phyloP scores from a whole-genome alignment of 2,113 vertebrate genomes.

The Alligator mississippiensis region DNA sequence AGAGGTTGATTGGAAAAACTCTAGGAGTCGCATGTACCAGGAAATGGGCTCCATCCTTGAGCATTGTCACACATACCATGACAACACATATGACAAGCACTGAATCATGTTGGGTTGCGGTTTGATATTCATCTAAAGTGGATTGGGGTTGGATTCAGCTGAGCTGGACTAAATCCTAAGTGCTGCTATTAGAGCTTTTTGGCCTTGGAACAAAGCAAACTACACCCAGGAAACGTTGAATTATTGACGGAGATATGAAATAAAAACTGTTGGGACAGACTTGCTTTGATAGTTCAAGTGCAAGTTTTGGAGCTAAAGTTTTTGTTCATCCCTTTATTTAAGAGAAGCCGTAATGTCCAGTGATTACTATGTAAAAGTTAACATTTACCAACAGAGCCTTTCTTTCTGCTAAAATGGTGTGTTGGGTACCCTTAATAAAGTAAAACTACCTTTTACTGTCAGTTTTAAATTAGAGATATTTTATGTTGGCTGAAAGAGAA shows the following conservation, averaged over 20 bases:
- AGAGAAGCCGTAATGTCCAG: background rate
- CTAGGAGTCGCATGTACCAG: background rate
- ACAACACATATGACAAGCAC: background rate
- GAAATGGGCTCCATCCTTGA: background rate
- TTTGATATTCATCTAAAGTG: background rate
- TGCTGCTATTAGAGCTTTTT: background rate
- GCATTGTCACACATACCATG: background rate
- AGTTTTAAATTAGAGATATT: background rate
- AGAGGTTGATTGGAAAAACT: no score
- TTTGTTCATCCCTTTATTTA: conserved; percentile 49
- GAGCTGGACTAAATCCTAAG: background rate
- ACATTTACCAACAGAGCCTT: background rate
- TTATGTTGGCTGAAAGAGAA: background rate
- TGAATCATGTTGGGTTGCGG: background rate
- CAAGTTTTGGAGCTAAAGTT: conserved; percentile 1
- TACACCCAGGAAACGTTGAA: background rate
- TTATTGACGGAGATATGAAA: background rate
- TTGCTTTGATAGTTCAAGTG: conserved; percentile 25
- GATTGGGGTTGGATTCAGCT: background rate
- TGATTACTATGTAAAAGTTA: background rate
- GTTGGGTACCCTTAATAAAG: background rate
- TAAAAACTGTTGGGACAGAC: background rate
- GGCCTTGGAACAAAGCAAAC: background rate
- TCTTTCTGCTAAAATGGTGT: background rate
- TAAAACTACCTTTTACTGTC: background rate